Evolutionary conservation across 2,797 vertebrate genomes (phyloP), one percentile per base, ranked within the genome.

Genomic region (Sandelia bainsii): DNA sequence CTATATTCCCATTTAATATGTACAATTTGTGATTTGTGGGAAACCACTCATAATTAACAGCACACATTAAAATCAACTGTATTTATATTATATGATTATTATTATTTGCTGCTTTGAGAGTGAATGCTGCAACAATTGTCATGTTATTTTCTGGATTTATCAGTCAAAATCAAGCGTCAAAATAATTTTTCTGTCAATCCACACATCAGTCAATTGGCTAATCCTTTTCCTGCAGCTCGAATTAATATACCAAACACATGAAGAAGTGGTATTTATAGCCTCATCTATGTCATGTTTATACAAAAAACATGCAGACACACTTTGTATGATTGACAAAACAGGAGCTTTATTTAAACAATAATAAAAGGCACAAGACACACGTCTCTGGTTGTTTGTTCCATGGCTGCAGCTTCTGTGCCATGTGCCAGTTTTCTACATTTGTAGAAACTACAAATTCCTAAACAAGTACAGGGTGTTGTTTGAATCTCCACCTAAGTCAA

Each of bases 341-440:
- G 27, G 67, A 77, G 37, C 57, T 92, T 91, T 92, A 89, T 87
- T 91, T 81, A 2, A 71, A 72, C 57, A 78, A 60, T 68, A 79
- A 69, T 66, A 78, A 20, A 88, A 89, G 87, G 86, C 87, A 92
- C 75, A 68, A 77, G 60, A 78, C 75, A 77, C 58, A 71, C 61
- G 51, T 63, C 42, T 81, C 58, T 74, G 69, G 46, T 65, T 46
- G 20, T 44, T 58, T 56, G 22, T 57, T 72, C 50, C 53, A 20
- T 6, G 4, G 46, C 64, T 27, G 54, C 39, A 67, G 25, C 44
- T 54, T 62, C 29, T 25, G 50, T 39, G 29, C 49, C 42, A 19
- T 34, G 19, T 74, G 52, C 56, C 23, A 42, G 40, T 54, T 60
- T 11, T 20, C 44, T 53, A 29, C 45, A 42, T 65, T 16, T 72